These are phyloP conservation scores for Drosophila gunungcola DNA, from an alignment of 1,140 invertebrate species.

Conservation along the genomic window DNA sequence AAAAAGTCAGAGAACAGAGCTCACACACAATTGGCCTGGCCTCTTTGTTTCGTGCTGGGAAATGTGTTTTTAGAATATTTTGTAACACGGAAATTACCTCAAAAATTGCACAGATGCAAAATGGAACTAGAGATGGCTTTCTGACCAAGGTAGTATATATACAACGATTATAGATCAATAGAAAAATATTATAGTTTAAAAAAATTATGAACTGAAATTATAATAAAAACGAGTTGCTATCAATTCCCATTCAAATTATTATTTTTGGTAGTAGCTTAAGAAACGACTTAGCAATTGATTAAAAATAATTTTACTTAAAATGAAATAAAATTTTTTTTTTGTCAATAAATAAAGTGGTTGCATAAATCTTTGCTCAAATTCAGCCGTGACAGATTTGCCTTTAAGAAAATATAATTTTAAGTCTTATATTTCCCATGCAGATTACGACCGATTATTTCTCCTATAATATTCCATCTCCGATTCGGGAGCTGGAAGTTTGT, in stretches of 20 bases:
- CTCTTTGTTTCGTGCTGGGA: slow-evolving; percentile 37
- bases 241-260: too few species aligned
- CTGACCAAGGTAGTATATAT: neutral
- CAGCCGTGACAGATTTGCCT: too few species aligned
- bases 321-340: too few species aligned
- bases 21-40: slow-evolving; percentile 41
- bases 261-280: too few species aligned
- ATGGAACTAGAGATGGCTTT: slow-evolving; percentile 52
- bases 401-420: too few species aligned
- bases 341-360: too few species aligned
- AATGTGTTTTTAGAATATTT: slow-evolving; percentile 66
- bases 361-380: too few species aligned
- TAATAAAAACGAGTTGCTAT: neutral
- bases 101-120: slow-evolving; percentile 34
- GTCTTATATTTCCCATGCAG: too few species aligned
- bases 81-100: slow-evolving; percentile 65
- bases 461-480: slow-evolving; percentile 28
- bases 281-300: too few species aligned
- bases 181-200: too few species aligned
- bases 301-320: too few species aligned
- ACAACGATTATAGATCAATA: too few species aligned
- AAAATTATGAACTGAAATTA: neutral
- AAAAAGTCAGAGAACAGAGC: slow-evolving; percentile 17
- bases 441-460: neutral
- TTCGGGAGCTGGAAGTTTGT: slow-evolving; percentile 1